Conservation (phyloP, 1,140 invertebrate species). For the Pseudachorutes palmiensis region DNA sequence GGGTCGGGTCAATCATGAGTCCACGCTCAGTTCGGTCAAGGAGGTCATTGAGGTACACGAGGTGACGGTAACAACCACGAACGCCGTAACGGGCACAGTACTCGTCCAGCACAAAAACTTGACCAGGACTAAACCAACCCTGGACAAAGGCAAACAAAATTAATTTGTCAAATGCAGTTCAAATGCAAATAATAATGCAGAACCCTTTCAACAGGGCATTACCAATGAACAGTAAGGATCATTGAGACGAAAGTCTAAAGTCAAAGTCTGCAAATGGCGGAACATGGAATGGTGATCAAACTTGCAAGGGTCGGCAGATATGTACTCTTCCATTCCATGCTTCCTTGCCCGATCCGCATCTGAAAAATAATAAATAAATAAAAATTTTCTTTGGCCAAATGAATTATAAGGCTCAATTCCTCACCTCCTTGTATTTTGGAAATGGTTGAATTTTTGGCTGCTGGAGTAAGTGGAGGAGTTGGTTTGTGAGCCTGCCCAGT, state of each 20-base stretch:
- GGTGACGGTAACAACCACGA: slow-evolving; percentile 88
- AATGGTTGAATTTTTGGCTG: slow-evolving; percentile 75
- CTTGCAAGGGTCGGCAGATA: slow-evolving; percentile 93
- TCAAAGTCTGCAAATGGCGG: slow-evolving; percentile 79
- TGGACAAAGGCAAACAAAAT: slow-evolving; percentile 43
- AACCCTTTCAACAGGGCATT: too few relatives aligned
- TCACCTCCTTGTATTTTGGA: slow-evolving; percentile 80
- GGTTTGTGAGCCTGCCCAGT: slow-evolving; percentile 99
- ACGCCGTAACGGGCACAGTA: slow-evolving; percentile 97
- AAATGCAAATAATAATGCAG: too few relatives aligned
- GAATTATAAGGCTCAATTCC: too few relatives aligned
- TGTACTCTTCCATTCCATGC: slow-evolving; percentile 98
- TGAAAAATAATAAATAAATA: slow-evolving; percentile 38
- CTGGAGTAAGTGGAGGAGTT: slow-evolving; percentile 75
- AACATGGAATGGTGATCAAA: slow-evolving; percentile 92
- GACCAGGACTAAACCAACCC: slow-evolving; percentile 99
- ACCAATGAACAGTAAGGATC: slow-evolving; percentile 96
- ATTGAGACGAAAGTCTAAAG: slow-evolving; percentile 88
- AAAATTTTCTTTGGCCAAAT: too few relatives aligned
- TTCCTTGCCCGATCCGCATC: slow-evolving; percentile 94
- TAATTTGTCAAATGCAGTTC: too few relatives aligned
- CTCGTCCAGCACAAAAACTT: slow-evolving; percentile 96
- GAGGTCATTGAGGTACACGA: slow-evolving; percentile 92
- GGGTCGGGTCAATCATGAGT: slow-evolving; percentile 91
- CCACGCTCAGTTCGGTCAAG: slow-evolving; percentile 91